Evolutionary conservation across 2,888 invertebrate species (phyloP).

Genomic region (Nyleta sp.): DNA sequence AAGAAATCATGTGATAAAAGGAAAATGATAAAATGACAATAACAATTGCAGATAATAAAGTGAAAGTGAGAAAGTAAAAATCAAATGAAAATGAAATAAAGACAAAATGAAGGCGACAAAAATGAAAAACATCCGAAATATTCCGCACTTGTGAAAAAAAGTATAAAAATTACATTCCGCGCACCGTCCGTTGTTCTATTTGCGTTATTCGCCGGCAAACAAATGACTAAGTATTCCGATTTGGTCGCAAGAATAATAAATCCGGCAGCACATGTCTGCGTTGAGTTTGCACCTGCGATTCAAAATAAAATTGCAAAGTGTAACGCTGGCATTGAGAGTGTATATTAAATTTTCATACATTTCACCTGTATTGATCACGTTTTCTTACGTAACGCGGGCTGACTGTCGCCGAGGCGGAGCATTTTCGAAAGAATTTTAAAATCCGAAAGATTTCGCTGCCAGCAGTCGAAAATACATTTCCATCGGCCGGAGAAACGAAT

Average conservation of each 20-base stretch:
- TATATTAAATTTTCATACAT: constrained; percentile 39
- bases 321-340: constrained; percentile 19
- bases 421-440: constrained; percentile 11
- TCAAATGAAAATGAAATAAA: no score
- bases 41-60: no score
- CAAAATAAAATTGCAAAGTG: constrained; percentile 31
- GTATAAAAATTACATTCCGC: no score
- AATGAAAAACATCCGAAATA: no score
- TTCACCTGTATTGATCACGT: constrained; percentile 43
- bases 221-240: not conserved
- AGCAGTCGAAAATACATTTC: constrained; percentile 20
- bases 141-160: no score
- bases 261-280: not conserved
- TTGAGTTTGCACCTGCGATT: constrained; percentile 18
- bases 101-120: no score
- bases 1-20: no score
- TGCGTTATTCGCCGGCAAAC: not conserved
- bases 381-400: constrained; percentile 29
- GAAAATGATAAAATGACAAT: no score
- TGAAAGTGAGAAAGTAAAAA: no score
- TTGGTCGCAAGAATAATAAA: constrained; percentile 14
- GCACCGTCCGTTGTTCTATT: not conserved
- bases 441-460: constrained; percentile 8
- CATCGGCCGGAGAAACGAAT: not conserved
- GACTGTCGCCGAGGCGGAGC: constrained; percentile 7